phyloP scores from a whole-genome alignment of 2,888 invertebrate genomes.

The Andricus curvator region DNA sequence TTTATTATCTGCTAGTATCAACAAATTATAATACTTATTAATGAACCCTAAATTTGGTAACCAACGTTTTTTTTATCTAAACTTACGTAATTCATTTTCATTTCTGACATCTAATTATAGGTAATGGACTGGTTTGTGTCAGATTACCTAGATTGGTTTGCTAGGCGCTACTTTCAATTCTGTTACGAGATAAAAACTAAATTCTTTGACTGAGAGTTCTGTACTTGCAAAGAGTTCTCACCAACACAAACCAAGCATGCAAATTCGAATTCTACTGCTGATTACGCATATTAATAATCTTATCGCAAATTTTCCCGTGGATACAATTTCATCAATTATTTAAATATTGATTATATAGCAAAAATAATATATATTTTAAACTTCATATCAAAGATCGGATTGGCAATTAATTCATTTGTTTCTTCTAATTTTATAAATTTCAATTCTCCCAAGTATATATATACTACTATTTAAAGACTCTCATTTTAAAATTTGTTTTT shows the following conservation, averaged over 20 bases:
- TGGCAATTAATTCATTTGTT: too few relatives aligned
- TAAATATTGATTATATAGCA: background rate
- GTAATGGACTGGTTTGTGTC: conserved; percentile 1
- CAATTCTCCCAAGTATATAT: too few relatives aligned
- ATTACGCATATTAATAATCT: background rate
- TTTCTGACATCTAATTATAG: background rate
- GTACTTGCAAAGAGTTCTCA: background rate
- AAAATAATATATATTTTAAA: background rate
- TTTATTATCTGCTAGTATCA: background rate
- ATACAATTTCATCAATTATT: background rate
- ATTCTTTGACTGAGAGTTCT: background rate
- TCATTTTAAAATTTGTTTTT: too few relatives aligned
- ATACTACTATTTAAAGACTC: too few relatives aligned
- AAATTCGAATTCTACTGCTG: background rate
- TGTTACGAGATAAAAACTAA: background rate
- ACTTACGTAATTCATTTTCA: background rate
- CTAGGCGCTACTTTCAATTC: background rate
- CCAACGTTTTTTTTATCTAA: background rate
- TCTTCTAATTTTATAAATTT: too few relatives aligned
- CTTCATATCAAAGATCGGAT: background rate
- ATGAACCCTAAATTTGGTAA: background rate
- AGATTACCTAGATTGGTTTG: background rate
- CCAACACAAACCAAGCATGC: background rate
- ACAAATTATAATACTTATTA: background rate
- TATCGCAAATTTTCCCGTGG: background rate